Conservation (phyloP, 2,888 invertebrate species). For the Protonemura montana region DNA sequence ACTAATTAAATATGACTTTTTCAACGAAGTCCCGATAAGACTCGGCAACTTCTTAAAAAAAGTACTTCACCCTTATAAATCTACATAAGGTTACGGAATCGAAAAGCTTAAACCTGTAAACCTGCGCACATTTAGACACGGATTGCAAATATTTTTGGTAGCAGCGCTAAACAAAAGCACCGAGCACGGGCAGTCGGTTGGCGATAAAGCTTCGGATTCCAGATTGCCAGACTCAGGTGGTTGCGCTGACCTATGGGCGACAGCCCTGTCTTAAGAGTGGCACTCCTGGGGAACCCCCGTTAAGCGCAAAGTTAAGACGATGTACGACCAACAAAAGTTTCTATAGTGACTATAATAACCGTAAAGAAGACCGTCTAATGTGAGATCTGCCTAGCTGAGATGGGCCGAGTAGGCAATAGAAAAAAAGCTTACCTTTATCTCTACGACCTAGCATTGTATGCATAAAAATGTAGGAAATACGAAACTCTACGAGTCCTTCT, state of each 20-base stretch:
- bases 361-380: slow-evolving; percentile 8
- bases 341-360: slow-evolving; percentile 2
- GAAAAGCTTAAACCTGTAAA: too few relatives aligned
- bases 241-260: not conserved
- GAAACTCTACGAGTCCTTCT: not conserved
- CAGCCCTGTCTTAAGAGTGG: not conserved
- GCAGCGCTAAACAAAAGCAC: too few relatives aligned
- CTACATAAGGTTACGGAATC: too few relatives aligned
- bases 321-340: slow-evolving; percentile 13
- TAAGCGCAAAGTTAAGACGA: slow-evolving; percentile 1
- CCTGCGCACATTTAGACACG: too few relatives aligned
- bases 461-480: not conserved
- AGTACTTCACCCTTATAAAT: too few relatives aligned
- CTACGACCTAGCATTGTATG: not conserved
- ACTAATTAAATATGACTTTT: too few relatives aligned
- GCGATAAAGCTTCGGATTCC: too few relatives aligned
- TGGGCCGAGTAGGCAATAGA: not conserved
- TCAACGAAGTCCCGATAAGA: too few relatives aligned
- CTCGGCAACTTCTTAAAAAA: too few relatives aligned
- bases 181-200: too few relatives aligned
- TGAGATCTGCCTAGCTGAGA: not conserved
- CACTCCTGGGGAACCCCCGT: not conserved
- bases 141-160: too few relatives aligned
- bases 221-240: slow-evolving; percentile 13
- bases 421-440: not conserved